Conservation (phyloP, 2,888 invertebrate species). For the Notodonta dromedarius region DNA sequence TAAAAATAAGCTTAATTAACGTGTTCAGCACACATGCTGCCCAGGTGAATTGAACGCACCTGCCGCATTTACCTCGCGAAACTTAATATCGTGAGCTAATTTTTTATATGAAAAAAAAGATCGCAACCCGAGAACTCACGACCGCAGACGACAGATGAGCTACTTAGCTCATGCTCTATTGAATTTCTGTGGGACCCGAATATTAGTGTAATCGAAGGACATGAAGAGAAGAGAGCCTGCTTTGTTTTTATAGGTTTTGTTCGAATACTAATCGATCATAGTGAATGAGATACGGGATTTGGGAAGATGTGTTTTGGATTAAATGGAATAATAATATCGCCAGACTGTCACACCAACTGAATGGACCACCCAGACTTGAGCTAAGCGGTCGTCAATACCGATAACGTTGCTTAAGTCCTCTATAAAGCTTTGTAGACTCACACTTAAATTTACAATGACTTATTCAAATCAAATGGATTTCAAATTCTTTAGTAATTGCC, state of each 20-base stretch:
- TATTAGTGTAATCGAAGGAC: conserved; percentile 47
- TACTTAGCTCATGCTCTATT: conserved; percentile 72
- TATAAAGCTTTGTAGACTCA: too few relatives aligned
- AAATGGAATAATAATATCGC: conserved; percentile 11
- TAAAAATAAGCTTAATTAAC: conserved; percentile 63
- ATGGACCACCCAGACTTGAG: too few relatives aligned
- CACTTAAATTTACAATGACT: too few relatives aligned
- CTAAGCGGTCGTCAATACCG: too few relatives aligned
- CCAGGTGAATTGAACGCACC: conserved; percentile 76
- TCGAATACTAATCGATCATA: conserved; percentile 44
- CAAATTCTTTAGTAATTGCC: too few relatives aligned
- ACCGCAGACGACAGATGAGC: conserved; percentile 72
- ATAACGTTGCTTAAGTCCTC: too few relatives aligned
- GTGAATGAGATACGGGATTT: conserved; percentile 39
- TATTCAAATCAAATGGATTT: too few relatives aligned
- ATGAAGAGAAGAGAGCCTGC: conserved; percentile 44
- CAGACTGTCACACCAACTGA: too few relatives aligned
- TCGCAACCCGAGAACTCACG: conserved; percentile 73
- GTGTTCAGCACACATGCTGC: conserved; percentile 69
- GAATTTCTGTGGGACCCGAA: conserved; percentile 56
- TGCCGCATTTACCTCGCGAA: conserved; percentile 70
- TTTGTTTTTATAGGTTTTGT: conserved; percentile 41
- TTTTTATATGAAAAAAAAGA: conserved; percentile 40
- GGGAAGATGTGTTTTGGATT: conserved; percentile 20
- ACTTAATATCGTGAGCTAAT: conserved; percentile 74